Conservation (phyloP, 2,888 invertebrate genomes). For the Thera obeliscata region DNA sequence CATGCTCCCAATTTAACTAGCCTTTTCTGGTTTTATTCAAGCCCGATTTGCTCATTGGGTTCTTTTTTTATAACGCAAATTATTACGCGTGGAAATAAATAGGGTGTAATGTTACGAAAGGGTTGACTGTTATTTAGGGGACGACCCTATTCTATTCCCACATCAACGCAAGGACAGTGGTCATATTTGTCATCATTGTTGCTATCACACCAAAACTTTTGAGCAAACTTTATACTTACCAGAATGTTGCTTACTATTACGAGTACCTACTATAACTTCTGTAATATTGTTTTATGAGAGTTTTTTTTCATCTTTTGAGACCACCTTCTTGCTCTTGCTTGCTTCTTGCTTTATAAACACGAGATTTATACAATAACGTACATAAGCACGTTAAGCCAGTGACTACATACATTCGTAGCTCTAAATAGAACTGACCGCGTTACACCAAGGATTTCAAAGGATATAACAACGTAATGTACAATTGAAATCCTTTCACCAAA, state of each 20-base stretch:
- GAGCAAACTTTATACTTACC: background rate
- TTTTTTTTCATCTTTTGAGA: background rate
- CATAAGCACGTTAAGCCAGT: slow-evolving; percentile 36
- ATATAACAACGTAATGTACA: slow-evolving; percentile 22
- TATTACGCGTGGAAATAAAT: slow-evolving; percentile 62
- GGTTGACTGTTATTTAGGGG: slow-evolving; percentile 74
- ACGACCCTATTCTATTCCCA: slow-evolving; percentile 52
- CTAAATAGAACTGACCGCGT: slow-evolving; percentile 47
- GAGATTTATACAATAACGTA: slow-evolving; percentile 37
- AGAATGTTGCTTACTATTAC: background rate
- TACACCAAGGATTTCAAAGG: slow-evolving; percentile 42
- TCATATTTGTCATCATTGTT: slow-evolving; percentile 32
- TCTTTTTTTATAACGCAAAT: slow-evolving; percentile 49
- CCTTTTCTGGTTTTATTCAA: slow-evolving; percentile 37
- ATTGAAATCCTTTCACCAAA: background rate
- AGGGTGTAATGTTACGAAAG: slow-evolving; percentile 75
- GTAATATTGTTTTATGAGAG: background rate
- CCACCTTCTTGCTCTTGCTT: background rate
- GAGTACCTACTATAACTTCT: too few species aligned
- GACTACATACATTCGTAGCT: slow-evolving; percentile 41
- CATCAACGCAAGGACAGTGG: slow-evolving; percentile 55
- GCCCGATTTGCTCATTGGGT: slow-evolving; percentile 39
- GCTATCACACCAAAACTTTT: slow-evolving; percentile 18
- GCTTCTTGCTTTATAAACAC: slow-evolving; percentile 21
- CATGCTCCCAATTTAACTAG: slow-evolving; percentile 41